Base-by-base conservation (phyloP, 2,113 vertebrate species). In the Ovis aries region DNA sequence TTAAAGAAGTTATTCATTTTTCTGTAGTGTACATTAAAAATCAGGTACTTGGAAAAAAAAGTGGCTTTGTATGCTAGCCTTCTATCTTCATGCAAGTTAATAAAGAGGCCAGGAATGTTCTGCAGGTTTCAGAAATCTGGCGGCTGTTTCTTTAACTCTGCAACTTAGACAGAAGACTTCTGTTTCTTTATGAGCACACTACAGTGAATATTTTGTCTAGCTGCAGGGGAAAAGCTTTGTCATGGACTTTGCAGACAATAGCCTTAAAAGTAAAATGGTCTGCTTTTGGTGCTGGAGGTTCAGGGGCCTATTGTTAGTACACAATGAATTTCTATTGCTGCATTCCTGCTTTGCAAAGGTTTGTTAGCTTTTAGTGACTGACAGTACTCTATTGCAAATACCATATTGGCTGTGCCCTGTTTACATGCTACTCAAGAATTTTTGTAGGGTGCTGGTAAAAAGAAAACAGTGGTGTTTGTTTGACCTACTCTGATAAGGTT, bases 291-390 rank as follows among this genome's bases (percentile, higher is more conserved):
- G 98, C 98, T 97, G 74, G 95, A 98, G 99, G 98, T 98, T 98
- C 97, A 21, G 95, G 96, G 98, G 97, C 97, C 98, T 90, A 98
- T 98, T 99, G 99, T 99, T 98, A 97, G 98, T 71, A 90, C 96
- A 98, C 98, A 98, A 97, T 98, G 97, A 98, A 91, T 98, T 98
- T 97, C 98, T 97, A 13, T 97, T 89, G 96, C 98, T 90, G 97
- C 98, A 98, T 99, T 99, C 98, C 98, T 98, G 98, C 98, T 98
- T 98, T 97, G 98, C 98, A 97, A 98, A 98, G 98, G 98, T 99
- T 98, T 99, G 98, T 98, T 99, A 99, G 99, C 99, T 99, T 99
- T 99, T 99, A 98, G 97, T 98, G 99, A 99, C 98, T 98, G 99
- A 98, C 98, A 96, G 98, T 95, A 91, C 97, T 98, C 97, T 60